These are phyloP conservation scores for Isurus oxyrinchus DNA, from an alignment of 2,113 vertebrate genomes.

Conservation along the genomic window DNA sequence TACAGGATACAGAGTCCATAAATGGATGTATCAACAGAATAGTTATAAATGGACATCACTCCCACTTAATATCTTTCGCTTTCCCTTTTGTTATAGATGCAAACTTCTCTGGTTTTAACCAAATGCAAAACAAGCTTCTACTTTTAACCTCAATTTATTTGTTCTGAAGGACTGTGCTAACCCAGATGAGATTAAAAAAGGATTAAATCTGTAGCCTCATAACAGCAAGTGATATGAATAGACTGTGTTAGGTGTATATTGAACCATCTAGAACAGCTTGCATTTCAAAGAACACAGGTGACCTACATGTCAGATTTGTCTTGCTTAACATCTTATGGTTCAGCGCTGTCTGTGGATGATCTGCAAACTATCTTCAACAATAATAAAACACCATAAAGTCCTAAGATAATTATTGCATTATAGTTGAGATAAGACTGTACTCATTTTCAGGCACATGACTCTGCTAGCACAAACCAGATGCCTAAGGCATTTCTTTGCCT, in stretches of 20 bases:
- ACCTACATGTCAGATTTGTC: neutral
- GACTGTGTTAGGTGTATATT: neutral
- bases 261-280: neutral
- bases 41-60: neutral
- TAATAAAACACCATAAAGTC: neutral
- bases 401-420: neutral
- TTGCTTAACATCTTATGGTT: neutral
- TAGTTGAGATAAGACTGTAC: neutral
- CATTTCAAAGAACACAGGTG: neutral
- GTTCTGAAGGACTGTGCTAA: neutral
- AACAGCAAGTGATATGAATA: neutral
- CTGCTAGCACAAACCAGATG: neutral
- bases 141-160: neutral
- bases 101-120: neutral
- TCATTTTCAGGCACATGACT: neutral
- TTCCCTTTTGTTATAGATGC: neutral
- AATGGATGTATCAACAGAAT: neutral
- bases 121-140: neutral
- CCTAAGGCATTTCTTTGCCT: neutral
- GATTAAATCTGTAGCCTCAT: neutral
- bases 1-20: constrained; percentile 13
- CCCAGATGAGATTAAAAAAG: neutral
- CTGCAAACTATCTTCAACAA: neutral
- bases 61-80: neutral
- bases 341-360: neutral